phyloP scores from a whole-genome alignment of 2,888 invertebrate genomes.

The Mactromeris polynyma region DNA sequence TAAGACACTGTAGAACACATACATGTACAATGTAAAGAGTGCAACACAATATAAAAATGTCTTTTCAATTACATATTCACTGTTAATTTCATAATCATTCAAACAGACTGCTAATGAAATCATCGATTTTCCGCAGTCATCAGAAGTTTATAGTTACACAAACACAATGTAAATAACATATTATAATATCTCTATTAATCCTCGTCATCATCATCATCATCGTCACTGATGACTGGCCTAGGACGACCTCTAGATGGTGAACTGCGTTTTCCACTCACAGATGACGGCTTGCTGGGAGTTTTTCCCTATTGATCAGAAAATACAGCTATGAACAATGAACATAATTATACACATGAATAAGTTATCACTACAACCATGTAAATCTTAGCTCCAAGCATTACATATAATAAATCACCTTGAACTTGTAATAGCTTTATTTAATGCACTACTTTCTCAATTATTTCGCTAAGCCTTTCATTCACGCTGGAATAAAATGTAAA shows the following conservation, averaged over 20 bases:
- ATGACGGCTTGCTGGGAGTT: conserved; percentile 34
- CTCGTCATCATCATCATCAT: conserved; percentile 78
- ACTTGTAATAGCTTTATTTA: too few relatives aligned
- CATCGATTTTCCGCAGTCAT: neutral
- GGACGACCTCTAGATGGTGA: conserved; percentile 54
- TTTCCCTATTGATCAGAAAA: conserved; percentile 21
- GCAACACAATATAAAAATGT: conserved; percentile 14
- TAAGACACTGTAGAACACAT: conserved; percentile 2
- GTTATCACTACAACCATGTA: too few relatives aligned
- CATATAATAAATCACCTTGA: too few relatives aligned
- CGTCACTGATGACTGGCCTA: conserved; percentile 82
- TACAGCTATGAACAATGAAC: neutral
- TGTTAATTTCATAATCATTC: neutral
- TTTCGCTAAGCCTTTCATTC: too few relatives aligned
- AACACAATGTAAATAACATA: neutral
- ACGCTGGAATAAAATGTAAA: too few relatives aligned
- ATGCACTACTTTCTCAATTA: too few relatives aligned
- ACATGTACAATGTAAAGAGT: neutral
- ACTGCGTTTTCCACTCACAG: conserved; percentile 41
- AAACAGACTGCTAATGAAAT: neutral
- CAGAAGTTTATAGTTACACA: neutral
- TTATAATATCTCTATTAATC: neutral
- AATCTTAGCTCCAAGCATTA: too few relatives aligned
- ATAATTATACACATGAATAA: too few relatives aligned
- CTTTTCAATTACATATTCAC: neutral